A percentile compares a stretch with the other conserved stretches of the same genome.
These are phyloP conservation scores for Globodera ellingtonae DNA, from an alignment of 1,140 invertebrate genomes.

Conservation along the genomic window DNA sequence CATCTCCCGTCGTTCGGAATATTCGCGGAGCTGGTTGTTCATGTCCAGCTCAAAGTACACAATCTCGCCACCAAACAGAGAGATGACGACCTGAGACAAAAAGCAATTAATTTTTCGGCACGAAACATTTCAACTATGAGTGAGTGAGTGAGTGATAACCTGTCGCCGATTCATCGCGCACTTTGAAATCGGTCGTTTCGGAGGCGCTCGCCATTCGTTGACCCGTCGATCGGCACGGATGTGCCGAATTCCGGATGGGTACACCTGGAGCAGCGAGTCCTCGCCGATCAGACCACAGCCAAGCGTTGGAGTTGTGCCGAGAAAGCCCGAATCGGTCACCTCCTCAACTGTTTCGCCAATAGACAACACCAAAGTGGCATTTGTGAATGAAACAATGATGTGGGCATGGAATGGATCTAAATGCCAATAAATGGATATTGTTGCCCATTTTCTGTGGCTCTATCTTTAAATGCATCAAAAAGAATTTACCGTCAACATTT, in stretches of 20 bases:
- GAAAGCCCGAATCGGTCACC: constrained; percentile 97
- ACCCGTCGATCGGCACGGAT: constrained; percentile 95
- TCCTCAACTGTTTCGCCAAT: constrained; percentile 99
- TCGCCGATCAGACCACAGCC: constrained; percentile 94
- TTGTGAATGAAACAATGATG: constrained; percentile 99
- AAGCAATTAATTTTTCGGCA: neutral
- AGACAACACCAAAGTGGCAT: constrained; percentile 95
- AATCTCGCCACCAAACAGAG: constrained; percentile 91
- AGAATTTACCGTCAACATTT: constrained; percentile 82
- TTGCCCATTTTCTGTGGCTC: neutral
- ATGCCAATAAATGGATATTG: constrained; percentile 68
- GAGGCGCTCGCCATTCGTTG: constrained; percentile 98
- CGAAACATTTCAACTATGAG: neutral
- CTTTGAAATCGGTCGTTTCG: constrained; percentile 92
- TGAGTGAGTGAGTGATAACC: constrained; percentile 33
- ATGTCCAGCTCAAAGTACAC: constrained; percentile 99
- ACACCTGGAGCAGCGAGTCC: constrained; percentile 95
- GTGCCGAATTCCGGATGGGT: constrained; percentile 97
- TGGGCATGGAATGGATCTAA: constrained; percentile 96
- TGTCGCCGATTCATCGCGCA: constrained; percentile 98
- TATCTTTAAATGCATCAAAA: constrained; percentile 9
- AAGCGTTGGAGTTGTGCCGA: constrained; percentile 95
- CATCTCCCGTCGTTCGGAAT: constrained; percentile 94
- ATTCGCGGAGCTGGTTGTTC: constrained; percentile 95
- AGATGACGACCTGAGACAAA: constrained; percentile 79